Conservation (phyloP, 2,888 invertebrate genomes). For the Ptychoptera albimana region DNA sequence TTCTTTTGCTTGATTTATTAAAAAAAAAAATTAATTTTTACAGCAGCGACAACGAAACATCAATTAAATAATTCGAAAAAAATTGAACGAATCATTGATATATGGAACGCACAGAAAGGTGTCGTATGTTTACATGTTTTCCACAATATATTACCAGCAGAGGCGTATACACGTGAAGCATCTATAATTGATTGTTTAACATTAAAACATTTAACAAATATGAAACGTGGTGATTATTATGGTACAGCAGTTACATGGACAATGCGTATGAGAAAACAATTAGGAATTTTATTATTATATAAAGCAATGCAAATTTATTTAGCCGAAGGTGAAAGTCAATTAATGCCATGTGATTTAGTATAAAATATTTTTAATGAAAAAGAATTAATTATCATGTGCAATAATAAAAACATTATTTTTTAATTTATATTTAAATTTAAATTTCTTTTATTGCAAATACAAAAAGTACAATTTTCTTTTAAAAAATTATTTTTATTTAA, state of each 20-base stretch:
- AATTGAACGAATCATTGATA: conserved; percentile 63
- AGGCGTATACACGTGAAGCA: conserved; percentile 88
- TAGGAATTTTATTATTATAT: conserved; percentile 65
- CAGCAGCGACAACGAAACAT: too few species aligned
- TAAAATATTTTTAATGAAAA: conserved; percentile 10
- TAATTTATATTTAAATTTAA: too few species aligned
- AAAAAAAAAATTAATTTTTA: too few species aligned
- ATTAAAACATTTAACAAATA: conserved; percentile 57
- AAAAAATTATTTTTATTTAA: too few species aligned
- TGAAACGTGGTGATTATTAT: conserved; percentile 68
- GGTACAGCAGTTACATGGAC: conserved; percentile 62
- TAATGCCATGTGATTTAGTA: conserved; percentile 57
- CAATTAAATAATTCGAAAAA: conserved; percentile 32
- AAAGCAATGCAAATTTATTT: conserved; percentile 73
- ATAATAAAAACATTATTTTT: too few species aligned
- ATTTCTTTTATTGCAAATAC: too few species aligned
- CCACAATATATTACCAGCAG: conserved; percentile 77
- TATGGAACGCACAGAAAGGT: conserved; percentile 71
- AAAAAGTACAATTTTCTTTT: too few species aligned
- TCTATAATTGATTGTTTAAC: conserved; percentile 85
- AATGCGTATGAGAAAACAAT: conserved; percentile 45
- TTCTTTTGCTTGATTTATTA: too few species aligned
- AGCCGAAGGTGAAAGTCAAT: conserved; percentile 76
- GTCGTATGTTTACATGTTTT: conserved; percentile 85
- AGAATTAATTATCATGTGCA: too few species aligned